These are phyloP conservation scores for Oreochromis grahami DNA, from an alignment of 2,797 vertebrate genomes.

Conservation along the genomic window DNA sequence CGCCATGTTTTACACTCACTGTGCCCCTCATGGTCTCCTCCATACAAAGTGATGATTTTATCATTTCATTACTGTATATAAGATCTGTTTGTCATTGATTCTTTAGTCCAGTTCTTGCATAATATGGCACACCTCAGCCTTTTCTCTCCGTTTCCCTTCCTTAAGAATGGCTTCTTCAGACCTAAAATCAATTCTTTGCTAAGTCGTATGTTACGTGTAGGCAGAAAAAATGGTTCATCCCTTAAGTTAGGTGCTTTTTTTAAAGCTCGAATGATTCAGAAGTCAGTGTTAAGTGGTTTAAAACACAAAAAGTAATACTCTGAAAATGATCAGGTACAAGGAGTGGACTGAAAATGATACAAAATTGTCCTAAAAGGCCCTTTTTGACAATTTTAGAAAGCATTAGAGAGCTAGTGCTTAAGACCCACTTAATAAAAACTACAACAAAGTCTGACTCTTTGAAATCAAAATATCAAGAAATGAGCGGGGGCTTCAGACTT, in stretches of 20 bases:
- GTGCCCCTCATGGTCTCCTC: background rate
- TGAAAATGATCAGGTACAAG: background rate
- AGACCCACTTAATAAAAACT: background rate
- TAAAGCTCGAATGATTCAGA: background rate
- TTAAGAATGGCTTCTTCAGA: background rate
- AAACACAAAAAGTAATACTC: background rate
- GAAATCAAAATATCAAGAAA: background rate
- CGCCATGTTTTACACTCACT: background rate
- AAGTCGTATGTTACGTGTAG: background rate
- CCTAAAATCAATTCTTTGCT: rapidly evolving
- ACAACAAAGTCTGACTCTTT: background rate
- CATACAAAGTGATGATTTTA: background rate
- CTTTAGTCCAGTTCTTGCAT: background rate
- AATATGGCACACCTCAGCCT: background rate
- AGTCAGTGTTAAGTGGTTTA: background rate
- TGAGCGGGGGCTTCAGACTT: rapidly evolving
- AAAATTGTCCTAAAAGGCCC: background rate
- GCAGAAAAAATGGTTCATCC: background rate
- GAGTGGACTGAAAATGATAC: background rate
- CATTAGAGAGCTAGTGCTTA: background rate
- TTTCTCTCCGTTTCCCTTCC: background rate
- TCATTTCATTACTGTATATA: background rate
- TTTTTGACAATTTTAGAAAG: background rate
- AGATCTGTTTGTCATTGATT: background rate
- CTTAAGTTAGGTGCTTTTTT: background rate